Evolutionary conservation across 2,797 vertebrate species (phyloP), one percentile per base, ranked within the genome.

Genomic region (Hybognathus amarus): DNA sequence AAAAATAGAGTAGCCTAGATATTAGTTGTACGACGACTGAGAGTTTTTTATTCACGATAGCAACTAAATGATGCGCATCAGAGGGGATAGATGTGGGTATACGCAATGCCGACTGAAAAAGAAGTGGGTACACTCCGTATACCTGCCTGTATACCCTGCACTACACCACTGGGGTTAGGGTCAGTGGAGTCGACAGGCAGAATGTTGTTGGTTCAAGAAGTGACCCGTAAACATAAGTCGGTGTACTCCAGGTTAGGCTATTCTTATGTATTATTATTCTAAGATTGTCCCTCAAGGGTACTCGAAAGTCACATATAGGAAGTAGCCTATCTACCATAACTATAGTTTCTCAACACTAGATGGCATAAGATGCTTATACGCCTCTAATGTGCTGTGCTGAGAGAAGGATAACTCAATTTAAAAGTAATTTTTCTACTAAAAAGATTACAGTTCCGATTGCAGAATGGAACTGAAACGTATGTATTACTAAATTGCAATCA

Each of bases 321-420:
- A 69, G 8, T 18, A n/a, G n/a, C n/a, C n/a, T n/a, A 20, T 40
- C 11, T 5, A 17, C 11, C 54, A 8, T 18, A 17, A 38, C 13
- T 27, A 2, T 4, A 36, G 6, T 40, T 54, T 45, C 13, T 63
- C 11, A n/a, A 69, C 81, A 69, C 81, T 59, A 83, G 81, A 77
- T 69, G 73, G 81, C 64, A n/a, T 2, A 18, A 36, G 9, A 77
- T 24, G 1, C 47, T 56, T 1, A 8, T 38, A 10, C 0, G 15
- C 20, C 2, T 69, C 3, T 22, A 1, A 33, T 33, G 9, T 47
- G 50, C n/a, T 59, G 56, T 7, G 4, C 33, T 66, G 4, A 15
- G 24, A 50, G 27, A n/a, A n/a, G 22, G 0, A 42, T 17, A 50
- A 78, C 61, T 33, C 24, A 5, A 47, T 78, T 78, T 33, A 30